phyloP scores from a whole-genome alignment of 2,888 invertebrate genomes.

The Philonicus albiceps region DNA sequence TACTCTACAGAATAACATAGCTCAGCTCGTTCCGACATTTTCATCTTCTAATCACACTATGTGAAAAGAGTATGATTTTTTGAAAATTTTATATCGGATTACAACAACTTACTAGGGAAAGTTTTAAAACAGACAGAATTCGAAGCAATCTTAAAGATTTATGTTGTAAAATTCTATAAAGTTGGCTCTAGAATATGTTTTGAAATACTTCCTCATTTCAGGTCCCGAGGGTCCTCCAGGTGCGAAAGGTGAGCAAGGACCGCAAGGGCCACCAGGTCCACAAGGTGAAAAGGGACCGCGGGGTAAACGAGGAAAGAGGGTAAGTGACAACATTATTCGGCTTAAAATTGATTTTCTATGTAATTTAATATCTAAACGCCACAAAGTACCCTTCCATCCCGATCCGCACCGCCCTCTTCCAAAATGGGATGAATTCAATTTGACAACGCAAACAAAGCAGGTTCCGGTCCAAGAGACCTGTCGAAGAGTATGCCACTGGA shows the following conservation, averaged over 20 bases:
- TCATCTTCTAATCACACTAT: no score
- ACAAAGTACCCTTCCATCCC: background rate
- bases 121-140: background rate
- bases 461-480: background rate
- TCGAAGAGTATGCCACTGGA: background rate
- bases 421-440: background rate
- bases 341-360: background rate
- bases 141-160: background rate
- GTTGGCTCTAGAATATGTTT: background rate
- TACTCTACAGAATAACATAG: no score
- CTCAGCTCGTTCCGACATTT: no score
- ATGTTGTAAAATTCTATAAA: background rate
- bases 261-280: conserved; percentile 76
- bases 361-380: conserved; percentile 6
- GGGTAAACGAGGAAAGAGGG: conserved; percentile 93
- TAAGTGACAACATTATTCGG: conserved; percentile 64
- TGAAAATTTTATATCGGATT: no score
- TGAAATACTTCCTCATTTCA: conserved; percentile 47
- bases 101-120: no score
- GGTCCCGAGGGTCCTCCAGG: conserved; percentile 61
- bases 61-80: no score
- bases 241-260: conserved; percentile 67
- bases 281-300: conserved; percentile 89
- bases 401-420: background rate
- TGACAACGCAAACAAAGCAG: background rate